Base-by-base conservation (phyloP, 2,888 invertebrate species). In the Schrankia costaestrigalis region DNA sequence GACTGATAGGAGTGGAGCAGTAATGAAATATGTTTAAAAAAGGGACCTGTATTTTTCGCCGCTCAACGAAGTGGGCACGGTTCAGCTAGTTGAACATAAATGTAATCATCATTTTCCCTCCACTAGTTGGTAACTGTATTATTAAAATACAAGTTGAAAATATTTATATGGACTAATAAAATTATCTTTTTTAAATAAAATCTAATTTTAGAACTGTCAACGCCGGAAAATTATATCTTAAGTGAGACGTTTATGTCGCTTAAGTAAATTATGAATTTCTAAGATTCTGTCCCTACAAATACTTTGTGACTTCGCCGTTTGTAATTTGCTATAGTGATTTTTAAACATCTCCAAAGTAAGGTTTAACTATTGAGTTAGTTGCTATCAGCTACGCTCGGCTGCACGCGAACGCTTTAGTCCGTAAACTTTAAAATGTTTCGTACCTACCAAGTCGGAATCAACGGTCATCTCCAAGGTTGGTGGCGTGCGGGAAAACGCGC, bases 381-480 rank as follows among this genome's bases (percentile, higher is more conserved):
- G 15, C 12, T 40, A 23, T 31, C 35, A 32, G 26, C n/a, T n/a
- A n/a, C n/a, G n/a, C 38, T 19, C 23, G 25, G 19, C 29, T 43
- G 33, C 14, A 26, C 28, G 9, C 21, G 19, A 22, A 28, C 7
- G 11, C 15, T 38, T 35, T 19, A 41, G 22, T 39, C 36, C 23
- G 35, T 40, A 42, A 34, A 31, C 38, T 42, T n/a, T 21, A 27
- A 41, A 52, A 31, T 41, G 49, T n/a, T n/a, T n/a, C n/a, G n/a
- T n/a, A n/a, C n/a, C n/a, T n/a, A n/a, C n/a, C n/a, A n/a, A 35
- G 42, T 47, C 31, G 25, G 23, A 47, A 41, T 44, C 53, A 56
- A 57, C 50, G 49, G 44, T 43, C 40, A 50, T 55, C 44, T 46
- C 36, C 54, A 63, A 70, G 73, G 75, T 54, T 61, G 18, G 22